These are phyloP conservation scores for Vollenhovia emeryi DNA, from an alignment of 1,140 invertebrate genomes.

Conservation along the genomic window DNA sequence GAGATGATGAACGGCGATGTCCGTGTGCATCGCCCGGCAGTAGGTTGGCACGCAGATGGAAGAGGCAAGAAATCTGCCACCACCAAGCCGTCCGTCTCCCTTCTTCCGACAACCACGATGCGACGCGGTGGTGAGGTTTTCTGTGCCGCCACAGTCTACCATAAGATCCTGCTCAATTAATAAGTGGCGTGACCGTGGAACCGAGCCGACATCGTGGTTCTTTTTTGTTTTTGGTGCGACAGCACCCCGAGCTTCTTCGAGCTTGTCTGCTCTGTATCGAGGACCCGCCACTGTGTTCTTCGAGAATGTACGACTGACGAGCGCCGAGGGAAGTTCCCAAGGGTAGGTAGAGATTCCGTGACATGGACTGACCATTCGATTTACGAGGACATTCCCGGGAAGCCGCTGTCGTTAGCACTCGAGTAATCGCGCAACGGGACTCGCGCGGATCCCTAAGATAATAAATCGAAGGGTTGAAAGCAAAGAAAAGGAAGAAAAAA, in stretches of 20 bases:
- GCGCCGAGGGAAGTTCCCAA: constrained; percentile 2
- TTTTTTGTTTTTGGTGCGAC: constrained; percentile 6
- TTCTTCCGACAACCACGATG: constrained; percentile 55
- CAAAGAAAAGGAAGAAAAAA: too few species aligned
- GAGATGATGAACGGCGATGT: not conserved
- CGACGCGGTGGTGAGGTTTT: constrained; percentile 61
- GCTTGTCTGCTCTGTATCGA: not conserved
- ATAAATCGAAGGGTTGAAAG: not conserved
- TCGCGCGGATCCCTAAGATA: not conserved
- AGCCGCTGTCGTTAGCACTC: not conserved
- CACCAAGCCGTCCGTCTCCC: constrained; percentile 63
- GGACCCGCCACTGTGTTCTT: not conserved
- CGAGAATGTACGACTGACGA: constrained; percentile 25
- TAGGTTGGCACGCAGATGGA: constrained; percentile 58
- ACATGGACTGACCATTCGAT: not conserved
- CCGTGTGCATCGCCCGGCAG: not conserved
- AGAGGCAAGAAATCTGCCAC: constrained; percentile 74
- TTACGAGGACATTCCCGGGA: not conserved
- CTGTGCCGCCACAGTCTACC: constrained; percentile 69
- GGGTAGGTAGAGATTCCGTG: constrained; percentile 30
- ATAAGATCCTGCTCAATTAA: constrained; percentile 78
- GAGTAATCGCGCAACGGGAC: not conserved
- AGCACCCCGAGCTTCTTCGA: not conserved
- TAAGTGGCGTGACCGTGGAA: constrained; percentile 67
- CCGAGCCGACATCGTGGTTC: not conserved